Conservation (phyloP, 2,888 invertebrate genomes). For the Nemotelus nigrinus region DNA sequence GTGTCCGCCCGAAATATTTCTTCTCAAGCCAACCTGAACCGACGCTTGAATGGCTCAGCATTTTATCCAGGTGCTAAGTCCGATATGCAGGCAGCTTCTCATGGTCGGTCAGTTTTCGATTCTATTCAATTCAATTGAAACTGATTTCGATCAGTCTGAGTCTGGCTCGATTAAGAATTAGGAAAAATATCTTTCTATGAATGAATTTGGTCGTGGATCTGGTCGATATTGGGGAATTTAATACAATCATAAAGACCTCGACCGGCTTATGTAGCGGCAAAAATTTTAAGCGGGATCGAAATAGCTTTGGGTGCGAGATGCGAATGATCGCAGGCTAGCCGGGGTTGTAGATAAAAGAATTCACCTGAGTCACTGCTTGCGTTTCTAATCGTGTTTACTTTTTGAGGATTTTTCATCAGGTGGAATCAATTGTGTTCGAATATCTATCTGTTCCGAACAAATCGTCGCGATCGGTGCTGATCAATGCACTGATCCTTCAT, state of each 20-base stretch:
- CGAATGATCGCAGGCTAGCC: not conserved
- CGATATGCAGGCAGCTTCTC: not conserved
- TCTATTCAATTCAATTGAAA: not conserved
- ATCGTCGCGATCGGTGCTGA: not conserved
- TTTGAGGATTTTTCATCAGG: not conserved
- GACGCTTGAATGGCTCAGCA: slow-evolving; percentile 12
- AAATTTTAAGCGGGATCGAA: not conserved
- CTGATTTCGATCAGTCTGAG: not conserved
- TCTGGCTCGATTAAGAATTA: not conserved
- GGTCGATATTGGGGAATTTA: not conserved
- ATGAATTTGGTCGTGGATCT: not conserved
- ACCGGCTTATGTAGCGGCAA: not conserved
- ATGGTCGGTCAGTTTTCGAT: not conserved
- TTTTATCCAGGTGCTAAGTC: not conserved
- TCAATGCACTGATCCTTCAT: not conserved
- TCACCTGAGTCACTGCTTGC: slow-evolving; percentile 8
- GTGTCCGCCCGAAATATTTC: slow-evolving; percentile 4
- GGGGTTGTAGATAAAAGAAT: slow-evolving; percentile 3
- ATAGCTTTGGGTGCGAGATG: not conserved
- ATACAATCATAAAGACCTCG: not conserved
- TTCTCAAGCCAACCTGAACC: not conserved
- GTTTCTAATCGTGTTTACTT: slow-evolving; percentile 22
- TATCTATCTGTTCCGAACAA: not conserved
- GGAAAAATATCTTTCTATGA: not conserved
- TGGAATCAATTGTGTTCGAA: not conserved